Percentiles rank a stretch among this genome's conserved stretches.
phyloP scores from a whole-genome alignment of 2,797 vertebrate species.

The Aplochiton taeniatus region DNA sequence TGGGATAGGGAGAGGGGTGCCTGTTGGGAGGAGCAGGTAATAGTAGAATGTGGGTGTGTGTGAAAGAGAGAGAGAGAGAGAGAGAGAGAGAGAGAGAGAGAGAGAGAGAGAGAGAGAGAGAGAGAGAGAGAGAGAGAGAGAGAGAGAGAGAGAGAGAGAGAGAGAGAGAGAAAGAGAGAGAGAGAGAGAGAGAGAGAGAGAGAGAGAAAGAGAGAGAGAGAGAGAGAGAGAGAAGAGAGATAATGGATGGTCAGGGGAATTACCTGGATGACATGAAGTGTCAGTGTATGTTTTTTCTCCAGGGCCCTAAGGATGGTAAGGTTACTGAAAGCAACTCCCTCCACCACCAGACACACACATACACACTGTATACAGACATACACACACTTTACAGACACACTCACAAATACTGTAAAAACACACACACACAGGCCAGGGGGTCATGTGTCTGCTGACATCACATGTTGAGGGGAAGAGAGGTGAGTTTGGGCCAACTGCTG shows the following conservation, averaged over 20 bases:
- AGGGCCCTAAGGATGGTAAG: constrained; percentile 33
- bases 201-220: not conserved
- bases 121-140: not conserved
- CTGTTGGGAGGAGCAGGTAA: not conserved
- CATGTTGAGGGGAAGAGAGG: not conserved
- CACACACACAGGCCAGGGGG: constrained; percentile 1
- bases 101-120: constrained; percentile 3
- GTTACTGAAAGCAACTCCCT: constrained; percentile 1
- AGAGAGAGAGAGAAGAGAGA: constrained; percentile 22
- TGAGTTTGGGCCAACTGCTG: not conserved
- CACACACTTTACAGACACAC: constrained; percentile 1
- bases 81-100: constrained; percentile 4
- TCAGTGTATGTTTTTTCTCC: constrained; percentile 45
- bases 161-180: not conserved
- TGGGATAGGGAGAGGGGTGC: not conserved
- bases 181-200: constrained; percentile 6
- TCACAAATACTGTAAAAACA: not conserved
- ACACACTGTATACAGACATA: not conserved
- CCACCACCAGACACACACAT: constrained; percentile 1
- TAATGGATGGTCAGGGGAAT: constrained; percentile 27
- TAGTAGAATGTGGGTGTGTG: constrained; percentile 43
- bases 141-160: not conserved
- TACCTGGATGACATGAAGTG: constrained; percentile 55
- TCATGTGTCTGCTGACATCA: too few relatives aligned
- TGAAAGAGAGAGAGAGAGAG: not conserved